These are phyloP conservation scores for Subacronicta megacephala DNA, from an alignment of 2,888 invertebrate species.

Conservation along the genomic window DNA sequence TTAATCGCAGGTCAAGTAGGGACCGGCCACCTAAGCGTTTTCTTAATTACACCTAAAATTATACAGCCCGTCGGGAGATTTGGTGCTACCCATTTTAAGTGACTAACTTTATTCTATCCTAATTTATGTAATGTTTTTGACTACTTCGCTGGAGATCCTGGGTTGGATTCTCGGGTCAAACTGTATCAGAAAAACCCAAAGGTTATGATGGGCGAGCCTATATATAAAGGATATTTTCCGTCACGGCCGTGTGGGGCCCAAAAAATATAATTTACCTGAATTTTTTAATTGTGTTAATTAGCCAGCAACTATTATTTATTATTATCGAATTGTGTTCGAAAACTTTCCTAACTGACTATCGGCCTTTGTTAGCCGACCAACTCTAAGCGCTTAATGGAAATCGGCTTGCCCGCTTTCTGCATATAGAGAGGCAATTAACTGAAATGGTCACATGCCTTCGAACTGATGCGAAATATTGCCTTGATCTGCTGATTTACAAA, in stretches of 20 bases:
- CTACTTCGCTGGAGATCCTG: too few species aligned
- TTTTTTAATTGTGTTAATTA: too few species aligned
- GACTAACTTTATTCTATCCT: constrained; percentile 23
- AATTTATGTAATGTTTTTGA: not conserved
- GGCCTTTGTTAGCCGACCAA: constrained; percentile 66
- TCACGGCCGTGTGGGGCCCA: too few species aligned
- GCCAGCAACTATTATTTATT: too few species aligned
- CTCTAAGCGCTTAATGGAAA: constrained; percentile 82
- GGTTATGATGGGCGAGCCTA: too few species aligned
- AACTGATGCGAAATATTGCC: constrained; percentile 79
- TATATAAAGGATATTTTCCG: too few species aligned
- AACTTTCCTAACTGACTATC: constrained; percentile 52
- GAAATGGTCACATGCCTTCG: constrained; percentile 76
- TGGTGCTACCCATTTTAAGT: constrained; percentile 33
- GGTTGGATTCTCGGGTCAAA: too few species aligned
- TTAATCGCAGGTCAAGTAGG: constrained; percentile 76
- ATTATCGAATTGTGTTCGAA: constrained; percentile 21
- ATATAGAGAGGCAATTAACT: constrained; percentile 85
- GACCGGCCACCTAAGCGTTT: constrained; percentile 68
- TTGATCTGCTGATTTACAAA: constrained; percentile 39
- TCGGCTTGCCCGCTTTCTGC: constrained; percentile 81
- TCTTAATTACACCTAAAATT: constrained; percentile 79
- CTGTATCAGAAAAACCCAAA: too few species aligned
- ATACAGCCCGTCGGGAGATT: constrained; percentile 66
- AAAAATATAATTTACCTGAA: too few species aligned